These are phyloP conservation scores for Ephestia elutella DNA, from an alignment of 1,140 invertebrate genomes.

Conservation along the genomic window DNA sequence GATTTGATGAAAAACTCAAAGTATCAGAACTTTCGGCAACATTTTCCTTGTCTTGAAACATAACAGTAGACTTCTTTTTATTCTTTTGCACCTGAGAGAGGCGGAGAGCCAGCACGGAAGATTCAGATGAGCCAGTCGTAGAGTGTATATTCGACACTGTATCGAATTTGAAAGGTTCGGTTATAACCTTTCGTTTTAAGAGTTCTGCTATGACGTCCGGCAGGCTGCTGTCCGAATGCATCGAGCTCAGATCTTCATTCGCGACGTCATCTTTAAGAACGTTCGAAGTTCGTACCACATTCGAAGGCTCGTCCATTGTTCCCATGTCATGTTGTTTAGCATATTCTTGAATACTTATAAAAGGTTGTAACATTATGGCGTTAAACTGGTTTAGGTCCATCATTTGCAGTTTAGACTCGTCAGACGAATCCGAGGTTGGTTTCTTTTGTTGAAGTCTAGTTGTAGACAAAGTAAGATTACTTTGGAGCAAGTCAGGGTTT, in stretches of 20 bases:
- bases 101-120: constrained; percentile 44
- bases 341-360: constrained; percentile 66
- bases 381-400: constrained; percentile 65
- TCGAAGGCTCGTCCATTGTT: constrained; percentile 45
- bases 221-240: constrained; percentile 64
- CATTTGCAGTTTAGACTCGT: constrained; percentile 56
- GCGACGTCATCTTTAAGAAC: constrained; percentile 33
- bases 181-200: constrained; percentile 65
- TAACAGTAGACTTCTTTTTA: constrained; percentile 34
- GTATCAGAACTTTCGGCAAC: constrained; percentile 60
- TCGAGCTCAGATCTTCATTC: constrained; percentile 54
- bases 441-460: constrained; percentile 22
- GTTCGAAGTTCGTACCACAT: constrained; percentile 42
- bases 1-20: constrained; percentile 63
- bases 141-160: constrained; percentile 56
- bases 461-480: constrained; percentile 8
- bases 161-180: constrained; percentile 61
- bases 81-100: constrained; percentile 43
- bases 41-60: constrained; percentile 46
- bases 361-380: constrained; percentile 65
- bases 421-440: constrained; percentile 42
- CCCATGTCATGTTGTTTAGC: constrained; percentile 54
- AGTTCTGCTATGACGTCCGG: constrained; percentile 67
- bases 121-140: constrained; percentile 56
- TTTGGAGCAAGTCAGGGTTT: constrained; percentile 32